Base-by-base conservation (phyloP, 2,888 invertebrate species). In the Mellilla xanthometata region DNA sequence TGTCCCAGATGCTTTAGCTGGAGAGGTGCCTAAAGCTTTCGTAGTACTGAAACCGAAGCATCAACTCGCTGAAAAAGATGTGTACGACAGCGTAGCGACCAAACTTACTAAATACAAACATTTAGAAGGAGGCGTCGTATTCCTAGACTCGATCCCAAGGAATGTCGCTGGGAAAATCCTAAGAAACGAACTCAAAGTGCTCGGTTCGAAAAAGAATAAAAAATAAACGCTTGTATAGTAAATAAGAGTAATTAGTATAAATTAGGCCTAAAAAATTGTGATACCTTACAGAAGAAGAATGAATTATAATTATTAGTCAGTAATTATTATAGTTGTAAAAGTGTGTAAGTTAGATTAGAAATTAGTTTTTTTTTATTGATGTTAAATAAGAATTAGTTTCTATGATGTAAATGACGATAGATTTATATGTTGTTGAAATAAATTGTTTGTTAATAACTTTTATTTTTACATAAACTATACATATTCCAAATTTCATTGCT, bases 121-220 rank as follows among this genome's bases (percentile, higher is more conserved):
- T 62, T 79, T 95, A 12, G 90, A 93, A 38, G 94, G 93, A 1
- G 94, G 95, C 1, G 92, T 95, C 2, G 84, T 90, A 32, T 94
- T 95, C 68, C 78, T 95, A 12, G 91, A 93, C 1, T 60, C 86
- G 0, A 94, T 96, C 61, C 95, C 95, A 0, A 93, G 95, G 70
- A 94, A 94, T 60, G 92, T 92, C 0, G 92, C 94, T 2, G 95
- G 96, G 2, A 96, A 96, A 81, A 94, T 95, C 29, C 75, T 95
- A 66, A 90, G 95, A 54, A 92, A 93, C 53, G 92, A 93, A 78
- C 84, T 94, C 7, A 93, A 91, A 84, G 88, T 90, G 33, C 68
- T 89, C 19, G 79, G 83, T 12, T 44, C 52, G 46, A 58, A 57
- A 40, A 63, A 64, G 58, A 54, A 56, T 57, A 48, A 31, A 33